These are phyloP conservation scores for western clawed frog (Xenopus tropicalis) DNA, from an alignment of 2,113 vertebrate species.

Conservation along the genomic window UCB_Xtro_10.0 CM004443.2:111778001-111778500, in stretches of 20 bases:
- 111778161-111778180: too few relatives aligned
- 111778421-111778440: constrained; percentile 94
- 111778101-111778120: constrained; percentile 63
- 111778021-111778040: constrained; percentile 98
- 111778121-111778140: not conserved
- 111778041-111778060: constrained; percentile 94
- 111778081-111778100: constrained; percentile 85
- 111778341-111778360: too few relatives aligned
- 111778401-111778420: constrained; percentile 84
- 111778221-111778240: not conserved
- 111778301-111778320: too few relatives aligned
- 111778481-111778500: constrained; percentile 93
- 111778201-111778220: not conserved
- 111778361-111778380: not conserved
- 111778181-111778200: too few relatives aligned
- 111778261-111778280: too few relatives aligned
- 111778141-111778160: not conserved
- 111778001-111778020: constrained; percentile 95
- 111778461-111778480: constrained; percentile 91
- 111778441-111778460: constrained; percentile 97
- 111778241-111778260: too few relatives aligned
- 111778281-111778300: too few relatives aligned
- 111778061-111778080: constrained; percentile 86
- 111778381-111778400: constrained; percentile 85
- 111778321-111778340: too few relatives aligned